phyloP scores from a whole-genome alignment of 2,888 invertebrate genomes.

The Cheilosia impressa region DNA sequence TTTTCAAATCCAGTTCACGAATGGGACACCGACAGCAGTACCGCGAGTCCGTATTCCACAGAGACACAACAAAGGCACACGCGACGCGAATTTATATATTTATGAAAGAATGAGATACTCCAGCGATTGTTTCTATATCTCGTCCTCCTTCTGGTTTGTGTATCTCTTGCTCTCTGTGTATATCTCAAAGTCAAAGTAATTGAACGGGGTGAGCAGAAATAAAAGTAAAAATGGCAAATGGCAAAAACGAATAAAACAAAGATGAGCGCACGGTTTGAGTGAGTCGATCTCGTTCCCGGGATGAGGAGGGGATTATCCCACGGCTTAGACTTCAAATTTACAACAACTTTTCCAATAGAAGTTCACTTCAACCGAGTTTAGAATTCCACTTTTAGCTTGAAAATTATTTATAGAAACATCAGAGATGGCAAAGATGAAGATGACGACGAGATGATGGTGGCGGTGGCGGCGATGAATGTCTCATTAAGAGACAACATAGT shows the following conservation, averaged over 20 bases:
- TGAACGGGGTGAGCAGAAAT: conserved; percentile 42
- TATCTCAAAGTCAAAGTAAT: conserved; percentile 75
- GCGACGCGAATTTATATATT: conserved; percentile 63
- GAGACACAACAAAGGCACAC: conserved; percentile 63
- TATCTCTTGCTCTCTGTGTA: conserved; percentile 46
- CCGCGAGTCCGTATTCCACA: background rate
- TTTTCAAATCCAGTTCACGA: conserved; percentile 39
- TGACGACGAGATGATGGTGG: conserved; percentile 36
- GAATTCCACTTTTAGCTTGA: conserved; percentile 34
- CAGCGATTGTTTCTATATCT: conserved; percentile 35
- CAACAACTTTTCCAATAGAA: conserved; percentile 19
- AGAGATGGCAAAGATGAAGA: conserved; percentile 53
- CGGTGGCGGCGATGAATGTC: conserved; percentile 53
- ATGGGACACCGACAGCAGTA: conserved; percentile 30
- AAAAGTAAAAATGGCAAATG: conserved; percentile 47
- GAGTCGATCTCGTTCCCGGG: background rate
- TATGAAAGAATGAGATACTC: conserved; percentile 46
- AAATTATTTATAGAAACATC: conserved; percentile 67
- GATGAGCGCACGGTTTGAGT: conserved; percentile 21
- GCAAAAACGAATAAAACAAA: conserved; percentile 36
- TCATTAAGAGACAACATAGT: conserved; percentile 66
- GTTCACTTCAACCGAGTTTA: conserved; percentile 6
- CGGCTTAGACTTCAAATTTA: background rate
- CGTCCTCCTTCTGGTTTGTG: conserved; percentile 13
- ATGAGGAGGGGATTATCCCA: conserved; percentile 6